Conservation (phyloP, 2,113 vertebrate species). For the Calidris pugnax region DNA sequence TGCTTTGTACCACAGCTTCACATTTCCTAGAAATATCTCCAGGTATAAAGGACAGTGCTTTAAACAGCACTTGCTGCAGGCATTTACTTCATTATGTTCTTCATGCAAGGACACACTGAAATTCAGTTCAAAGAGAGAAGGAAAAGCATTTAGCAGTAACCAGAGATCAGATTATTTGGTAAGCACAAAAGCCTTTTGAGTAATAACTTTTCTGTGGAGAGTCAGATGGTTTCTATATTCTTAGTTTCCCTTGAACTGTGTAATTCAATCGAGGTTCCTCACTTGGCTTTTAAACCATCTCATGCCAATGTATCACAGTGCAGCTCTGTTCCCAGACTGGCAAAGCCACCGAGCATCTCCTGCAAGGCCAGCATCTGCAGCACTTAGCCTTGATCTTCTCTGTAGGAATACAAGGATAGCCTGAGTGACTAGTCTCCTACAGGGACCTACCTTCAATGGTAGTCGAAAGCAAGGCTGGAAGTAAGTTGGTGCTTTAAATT, state of each 20-base stretch:
- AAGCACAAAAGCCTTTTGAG: constrained; percentile 20
- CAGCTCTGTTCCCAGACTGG: not conserved
- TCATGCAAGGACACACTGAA: constrained; percentile 16
- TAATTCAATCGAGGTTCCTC: not conserved
- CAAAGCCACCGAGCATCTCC: not conserved
- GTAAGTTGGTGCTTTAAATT: not conserved
- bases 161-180: constrained; percentile 42
- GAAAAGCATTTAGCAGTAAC: not conserved
- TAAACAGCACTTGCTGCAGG: not conserved
- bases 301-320: not conserved
- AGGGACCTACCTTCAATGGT: not conserved
- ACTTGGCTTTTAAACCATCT: not conserved
- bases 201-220: constrained; percentile 5
- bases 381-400: not conserved
- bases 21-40: not conserved
- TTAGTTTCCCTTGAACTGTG: not conserved
- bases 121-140: constrained; percentile 47
- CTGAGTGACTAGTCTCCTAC: not conserved
- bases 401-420: not conserved
- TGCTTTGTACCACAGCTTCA: not conserved
- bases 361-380: not conserved
- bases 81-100: not conserved
- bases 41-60: constrained; percentile 2
- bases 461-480: not conserved
- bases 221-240: constrained; percentile 3